Base-by-base conservation (phyloP, 2,797 vertebrate species). In the Lutjanus argentimaculatus region DNA sequence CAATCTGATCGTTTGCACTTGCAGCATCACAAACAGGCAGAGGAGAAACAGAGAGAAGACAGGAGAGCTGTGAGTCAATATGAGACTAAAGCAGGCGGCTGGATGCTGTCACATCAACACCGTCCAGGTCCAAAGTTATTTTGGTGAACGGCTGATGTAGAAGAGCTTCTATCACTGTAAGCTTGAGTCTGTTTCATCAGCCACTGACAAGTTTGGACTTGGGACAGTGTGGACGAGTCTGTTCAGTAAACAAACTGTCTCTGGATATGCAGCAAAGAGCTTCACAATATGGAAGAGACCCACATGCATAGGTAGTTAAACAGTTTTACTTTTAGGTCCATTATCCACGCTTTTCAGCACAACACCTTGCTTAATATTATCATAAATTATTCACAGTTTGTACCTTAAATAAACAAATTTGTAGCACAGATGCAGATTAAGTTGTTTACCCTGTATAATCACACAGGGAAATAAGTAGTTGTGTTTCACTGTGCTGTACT, bases 401-500 rank as follows among this genome's bases (percentile, higher is more conserved):
- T 53, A 74, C 46, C 67, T 82, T 80, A 84, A 88, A 89, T 82
- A 86, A 80, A 88, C 57, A 75, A 12, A 78, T 52, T 62, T 77
- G 72, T 48, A 57, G 62, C 53, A 69, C 74, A 79, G 59, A 87
- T 78, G 86, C 80, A 91, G 80, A 87, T 89, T 76, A 83, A 84
- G 76, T 80, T 84, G 82, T 89, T 91, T 86, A 78, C 73, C 36
- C 49, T 8, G 2, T 67, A 81, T 88, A 89, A 90, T 83, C 78
- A 91, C 63, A 68, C 48, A 9, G 61, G 67, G 52, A 81, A 87
- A 72, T 76, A 75, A 89, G 83, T 75, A 75, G 78, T 48, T 86
- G 80, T 83, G 80, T 77, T 86, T 88, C 75, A 75, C 79, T 57
- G 77, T 77, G 89, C 82, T 87, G 83, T 77, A 82, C 91, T 93